Conservation (phyloP, 2,113 vertebrate species). For the Naja naja region DNA sequence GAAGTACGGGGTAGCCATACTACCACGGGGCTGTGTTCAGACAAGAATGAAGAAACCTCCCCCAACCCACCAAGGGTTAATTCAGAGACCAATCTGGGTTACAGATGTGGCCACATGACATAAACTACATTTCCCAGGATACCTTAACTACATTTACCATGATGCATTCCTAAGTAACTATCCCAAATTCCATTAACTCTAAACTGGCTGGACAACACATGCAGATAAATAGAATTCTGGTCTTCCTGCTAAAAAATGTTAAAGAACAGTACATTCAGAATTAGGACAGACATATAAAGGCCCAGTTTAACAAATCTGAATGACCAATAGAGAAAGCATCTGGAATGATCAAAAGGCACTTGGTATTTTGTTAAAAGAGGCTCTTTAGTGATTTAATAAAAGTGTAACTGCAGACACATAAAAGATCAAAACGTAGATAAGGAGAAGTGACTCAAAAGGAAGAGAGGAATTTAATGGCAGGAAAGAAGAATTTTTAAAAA, state of each 20-base stretch:
- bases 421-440: not conserved
- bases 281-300: not conserved
- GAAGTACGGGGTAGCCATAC: too few species aligned
- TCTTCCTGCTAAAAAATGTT: not conserved
- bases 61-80: too few species aligned
- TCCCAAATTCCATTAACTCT: too few species aligned
- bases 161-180: too few species aligned
- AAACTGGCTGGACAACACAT: too few species aligned
- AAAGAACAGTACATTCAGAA: not conserved
- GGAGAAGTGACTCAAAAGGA: constrained; percentile 17
- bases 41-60: too few species aligned
- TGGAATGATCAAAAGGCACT: not conserved
- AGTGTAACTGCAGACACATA: constrained; percentile 11
- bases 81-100: too few species aligned
- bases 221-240: not conserved
- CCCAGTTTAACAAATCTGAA: not conserved
- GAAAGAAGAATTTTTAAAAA: constrained; percentile 2
- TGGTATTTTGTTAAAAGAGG: constrained; percentile 7
- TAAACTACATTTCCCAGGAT: too few species aligned
- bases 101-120: too few species aligned
- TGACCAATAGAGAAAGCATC: not conserved
- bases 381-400: not conserved
- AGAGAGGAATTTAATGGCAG: not conserved
- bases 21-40: too few species aligned
- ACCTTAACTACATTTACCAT: too few species aligned